Evolutionary conservation across 2,797 vertebrate species (phyloP), one percentile per base, ranked within the genome.

Genomic region (Falco berigora): DNA sequence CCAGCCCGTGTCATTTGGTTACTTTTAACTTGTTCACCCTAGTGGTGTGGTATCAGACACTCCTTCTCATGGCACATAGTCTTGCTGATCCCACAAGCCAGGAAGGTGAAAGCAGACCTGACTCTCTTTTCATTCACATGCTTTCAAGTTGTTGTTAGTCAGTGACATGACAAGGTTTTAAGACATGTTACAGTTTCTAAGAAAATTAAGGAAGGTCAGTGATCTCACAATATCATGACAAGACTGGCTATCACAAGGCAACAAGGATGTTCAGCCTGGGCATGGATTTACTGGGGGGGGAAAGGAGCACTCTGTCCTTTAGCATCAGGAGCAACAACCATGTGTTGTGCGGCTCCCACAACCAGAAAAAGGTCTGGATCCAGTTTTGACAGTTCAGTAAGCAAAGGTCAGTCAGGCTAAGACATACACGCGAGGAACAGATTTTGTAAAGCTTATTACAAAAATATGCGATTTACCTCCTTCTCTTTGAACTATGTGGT

Each of bases 401-500:
- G 11, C 50, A 86, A 83, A 91, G 28, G 36, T 91, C 52, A 82
- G 47, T 47, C 63, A 62, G 63, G 50, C 44, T 47, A 73, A 76
- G 27, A 63, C 12, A 47, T 12, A n/a, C 8, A 40, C 0, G 0
- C 0, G 3, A 80, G 10, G 28, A 88, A 84, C 0, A 1, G 32
- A 66, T 40, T 94, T 85, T 32, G 24, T 34, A 34, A 73, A 67
- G 13, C 23, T 75, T 62, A 81, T 81, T 72, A 63, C 30, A 80
- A 67, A 92, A 78, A 68, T 9, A 83, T 2, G 10, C 32, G 15
- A 16, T 95, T 56, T 98, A 99, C 99, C 99, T 98, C 99, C 99
- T 97, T 99, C 99, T 92, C 99, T 98, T 94, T 99, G 99, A 91
- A 99, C 99, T 25, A 99, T 99, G 80, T 99, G 99, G 96, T 99